Conservation (phyloP, 2,888 invertebrate genomes). For the Drosophila meridionalis region DNA sequence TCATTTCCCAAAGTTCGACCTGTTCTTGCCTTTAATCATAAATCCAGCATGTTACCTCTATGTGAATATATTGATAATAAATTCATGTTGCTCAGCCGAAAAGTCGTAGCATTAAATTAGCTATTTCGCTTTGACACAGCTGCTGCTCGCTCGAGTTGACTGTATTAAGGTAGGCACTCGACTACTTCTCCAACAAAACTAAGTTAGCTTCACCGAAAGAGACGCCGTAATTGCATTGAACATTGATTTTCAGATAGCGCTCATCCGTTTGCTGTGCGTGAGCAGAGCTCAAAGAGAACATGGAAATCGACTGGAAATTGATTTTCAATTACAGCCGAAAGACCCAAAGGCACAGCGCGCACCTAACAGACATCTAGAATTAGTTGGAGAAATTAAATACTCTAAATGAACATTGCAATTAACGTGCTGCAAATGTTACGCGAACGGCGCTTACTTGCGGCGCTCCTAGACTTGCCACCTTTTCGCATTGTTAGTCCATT, state of each 20-base stretch:
- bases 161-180: background rate
- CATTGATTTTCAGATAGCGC: conserved; percentile 38
- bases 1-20: background rate
- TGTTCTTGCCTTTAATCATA: background rate
- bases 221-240: conserved; percentile 44
- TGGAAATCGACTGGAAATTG: conserved; percentile 73
- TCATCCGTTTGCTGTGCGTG: conserved; percentile 18
- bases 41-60: conserved; percentile 18
- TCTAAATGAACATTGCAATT: conserved; percentile 38
- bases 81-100: background rate
- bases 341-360: conserved; percentile 9
- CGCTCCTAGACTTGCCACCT: conserved; percentile 32
- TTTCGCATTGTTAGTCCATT: conserved; percentile 13
- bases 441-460: conserved; percentile 18
- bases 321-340: conserved; percentile 63
- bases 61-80: background rate
- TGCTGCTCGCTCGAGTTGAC: conserved; percentile 5
- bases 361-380: conserved; percentile 30
- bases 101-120: conserved; percentile 6
- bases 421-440: conserved; percentile 18
- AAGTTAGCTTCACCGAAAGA: conserved; percentile 6
- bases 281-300: conserved; percentile 19
- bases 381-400: conserved; percentile 31
- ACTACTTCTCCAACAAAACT: conserved; percentile 3
- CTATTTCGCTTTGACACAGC: conserved; percentile 12